Base-by-base conservation (phyloP, 2,113 vertebrate species). In the Phalacrocorax pelagicus region DNA sequence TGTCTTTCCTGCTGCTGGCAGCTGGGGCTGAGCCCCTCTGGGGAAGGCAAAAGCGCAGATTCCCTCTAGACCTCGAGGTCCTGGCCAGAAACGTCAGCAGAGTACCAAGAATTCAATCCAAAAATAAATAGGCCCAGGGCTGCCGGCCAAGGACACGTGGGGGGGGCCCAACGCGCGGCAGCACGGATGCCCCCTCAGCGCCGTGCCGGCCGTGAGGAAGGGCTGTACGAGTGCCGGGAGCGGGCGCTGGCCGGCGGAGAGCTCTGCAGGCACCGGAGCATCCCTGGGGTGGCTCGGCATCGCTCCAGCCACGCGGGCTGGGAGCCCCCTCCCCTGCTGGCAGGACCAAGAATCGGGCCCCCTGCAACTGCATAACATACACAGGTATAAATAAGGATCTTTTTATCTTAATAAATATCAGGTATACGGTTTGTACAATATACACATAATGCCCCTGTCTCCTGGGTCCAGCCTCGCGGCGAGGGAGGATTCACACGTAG, bases 361-460 rank as follows among this genome's bases (percentile, higher is more conserved):
- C 57, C 81, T 72, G 87, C 20, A 7, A 36, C 88, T 86, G 78
- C 78, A 34, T 92, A 94, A 94, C 93, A 92, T 97, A 92, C 73
- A 81, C 90, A 27, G 89, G 97, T 97, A 99, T 99, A 99, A 99
- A 99, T 99, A 99, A 98, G 98, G 97, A 95, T 84, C 96, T 97
- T 97, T 97, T 98, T 98, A 94, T 98, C 98, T 98, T 97, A 99
- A 99, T 99, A 99, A 99, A 99, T 99, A 99, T 98, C 96, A 96
- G 96, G 97, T 98, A 98, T 98, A 98, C 98, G 98, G 95, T 99
- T 99, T 99, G 98, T 99, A 99, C 99, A 99, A 97, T 98, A 99
- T 99, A 97, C 98, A 99, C 98, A 99, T 97, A 97, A 97, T 97
- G 97, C 96, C 97, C 97, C 97, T 88, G 91, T 94, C 93, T 91